Evolutionary conservation across 2,113 vertebrate species (phyloP), one percentile per base, ranked within the genome.

Genomic region (Atractosteus spatula): DNA sequence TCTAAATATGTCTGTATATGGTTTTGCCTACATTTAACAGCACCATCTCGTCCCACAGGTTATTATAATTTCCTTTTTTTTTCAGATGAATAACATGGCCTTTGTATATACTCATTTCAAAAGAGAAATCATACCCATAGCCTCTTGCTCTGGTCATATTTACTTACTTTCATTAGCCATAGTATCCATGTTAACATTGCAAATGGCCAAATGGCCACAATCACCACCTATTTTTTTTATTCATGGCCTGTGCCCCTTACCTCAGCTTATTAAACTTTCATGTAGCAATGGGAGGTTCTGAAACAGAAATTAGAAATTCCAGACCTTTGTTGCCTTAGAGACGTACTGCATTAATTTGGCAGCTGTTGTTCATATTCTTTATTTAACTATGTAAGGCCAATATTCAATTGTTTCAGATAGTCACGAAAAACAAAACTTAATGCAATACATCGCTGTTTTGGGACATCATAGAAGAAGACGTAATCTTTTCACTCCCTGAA

Each of bases 201-300:
- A 29, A 29, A 29, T 29, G 17, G 17, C 1, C 17, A 29, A 29
- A 29, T 29, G 17, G 17, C 17, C 17, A 29, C 17, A 29, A 29
- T 29, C 1, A 29, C 17, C 70, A 8, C 41, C 44, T 71, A 54
- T 54, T 51, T 64, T 41, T 54, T 45, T 6, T 17, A 2, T 12
- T 63, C 59, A 14, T 71, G 62, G 70, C 14, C 17, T 64, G 62
- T 14, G 11, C 44, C 8, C 61, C 8, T 62, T 17, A 62, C 61
- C 16, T 2, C 63, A 44, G 43, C 13, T 51, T 51, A 71, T 64
- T 41, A 64, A 54, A 44, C 13, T 16, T 12, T 55, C 63, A 71
- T 71, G 62, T 55, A 71, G 70, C 44, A 12, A 55, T 8, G 44
- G 44, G 61, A 64, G 70, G 70, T 41, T 71, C 57, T 17, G 7